Evolutionary conservation across 1,140 invertebrate genomes (phyloP).

Genomic region (Panagrolaimus sp.): DNA sequence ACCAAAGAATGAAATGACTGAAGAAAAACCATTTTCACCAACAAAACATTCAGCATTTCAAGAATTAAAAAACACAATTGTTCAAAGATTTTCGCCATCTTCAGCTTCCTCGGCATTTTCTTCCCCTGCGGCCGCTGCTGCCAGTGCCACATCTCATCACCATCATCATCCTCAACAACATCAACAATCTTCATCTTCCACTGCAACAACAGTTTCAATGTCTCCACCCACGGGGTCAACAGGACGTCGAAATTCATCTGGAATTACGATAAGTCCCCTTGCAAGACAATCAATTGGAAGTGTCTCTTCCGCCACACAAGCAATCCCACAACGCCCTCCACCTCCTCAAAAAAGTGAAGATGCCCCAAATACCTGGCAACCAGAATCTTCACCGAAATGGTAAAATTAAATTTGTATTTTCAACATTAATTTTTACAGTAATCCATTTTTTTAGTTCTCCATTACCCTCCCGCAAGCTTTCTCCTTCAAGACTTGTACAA

Average conservation of each 20-base stretch:
- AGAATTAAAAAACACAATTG: constrained; percentile 8
- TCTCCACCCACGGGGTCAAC: not conserved
- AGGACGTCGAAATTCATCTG: not conserved
- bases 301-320: not conserved
- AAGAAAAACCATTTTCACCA: not conserved
- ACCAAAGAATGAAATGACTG: not conserved
- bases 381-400: not conserved
- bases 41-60: constrained; percentile 9
- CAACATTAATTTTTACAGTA: constrained; percentile 17
- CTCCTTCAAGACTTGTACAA: constrained; percentile 37
- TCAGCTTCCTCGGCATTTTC: not conserved
- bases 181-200: not conserved
- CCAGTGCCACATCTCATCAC: not conserved
- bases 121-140: not conserved
- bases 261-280: constrained; percentile 24
- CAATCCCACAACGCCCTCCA: not conserved
- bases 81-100: constrained; percentile 3
- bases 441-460: constrained; percentile 26
- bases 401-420: constrained; percentile 8
- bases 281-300: constrained; percentile 13
- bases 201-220: not conserved
- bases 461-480: constrained; percentile 28
- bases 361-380: not conserved
- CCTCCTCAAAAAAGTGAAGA: not conserved
- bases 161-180: not conserved